Evolutionary conservation across 1,140 invertebrate genomes (phyloP), one percentile per base, ranked within the genome.

Genomic region (Drosophila sucinea): DNA sequence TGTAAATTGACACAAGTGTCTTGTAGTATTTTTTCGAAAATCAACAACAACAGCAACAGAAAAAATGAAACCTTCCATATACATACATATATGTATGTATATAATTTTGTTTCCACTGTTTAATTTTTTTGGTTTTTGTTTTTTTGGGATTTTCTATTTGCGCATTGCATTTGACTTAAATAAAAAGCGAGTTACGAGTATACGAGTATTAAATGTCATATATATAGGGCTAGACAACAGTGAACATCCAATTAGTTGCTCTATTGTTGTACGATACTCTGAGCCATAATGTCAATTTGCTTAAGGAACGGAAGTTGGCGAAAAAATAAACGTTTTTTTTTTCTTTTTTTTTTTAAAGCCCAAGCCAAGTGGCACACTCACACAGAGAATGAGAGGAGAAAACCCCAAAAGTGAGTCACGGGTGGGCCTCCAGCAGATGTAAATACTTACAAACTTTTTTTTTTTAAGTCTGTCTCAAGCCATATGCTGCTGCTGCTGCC

Each of bases 1-100:
- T 87, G 81, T 83, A 77, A 89, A 87, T 87, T 89, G 84, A 87
- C 84, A 80, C 84, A 89, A 89, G 83, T 87, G 83, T 71, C 71
- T 40, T 33, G 51, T 57, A 40, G 70, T 62, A 41, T 60, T 54
- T 62, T 51, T 60, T 54, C 17, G 64, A 51, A 51, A 51, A 51
- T 51, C 32, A 68, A 71, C 33, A 67, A 61, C 6, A 41, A 57
- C 7, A 30, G n/a, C 7, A 4, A 44, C 30, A 63, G 30, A 73
- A 30, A 25, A 58, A 27, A 55, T 55, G 63, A 40, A 61, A 51
- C 44, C 44, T 51, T 8, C 44, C 27, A 6, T 27, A 23, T 47
- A 51, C n/a, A 41, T 41, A 41, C 11, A n/a, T 41, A 38, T 38
- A 38, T 38, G 35, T n/a, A n/a, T 27, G 11, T 51, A 27, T 51